Percentiles rank a stretch among this genome's conserved stretches.
Evolutionary conservation across 1,140 invertebrate species (phyloP).

Genomic region (Macrosteles quadrilineatus): DNA sequence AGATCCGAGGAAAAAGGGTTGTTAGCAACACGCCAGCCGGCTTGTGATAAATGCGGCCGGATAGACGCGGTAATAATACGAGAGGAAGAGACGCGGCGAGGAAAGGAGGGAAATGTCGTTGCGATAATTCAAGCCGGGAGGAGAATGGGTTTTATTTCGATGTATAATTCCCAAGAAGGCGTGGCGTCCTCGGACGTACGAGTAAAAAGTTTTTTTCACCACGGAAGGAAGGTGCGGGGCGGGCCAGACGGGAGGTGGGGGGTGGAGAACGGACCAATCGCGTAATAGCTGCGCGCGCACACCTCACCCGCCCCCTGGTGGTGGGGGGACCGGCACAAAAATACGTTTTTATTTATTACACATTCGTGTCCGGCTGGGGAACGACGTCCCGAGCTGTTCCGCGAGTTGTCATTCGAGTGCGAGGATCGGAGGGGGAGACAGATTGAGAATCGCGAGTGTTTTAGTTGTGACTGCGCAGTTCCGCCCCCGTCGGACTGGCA

Average conservation of each 20-base stretch:
- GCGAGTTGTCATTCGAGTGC: constrained; percentile 45
- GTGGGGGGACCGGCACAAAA: constrained; percentile 48
- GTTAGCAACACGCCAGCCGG: constrained; percentile 30
- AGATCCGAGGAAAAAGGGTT: constrained; percentile 15
- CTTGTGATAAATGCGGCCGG: background rate
- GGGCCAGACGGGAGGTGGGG: constrained; percentile 41
- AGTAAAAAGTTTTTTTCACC: constrained; percentile 19
- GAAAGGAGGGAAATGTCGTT: constrained; percentile 28
- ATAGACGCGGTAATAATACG: constrained; percentile 19
- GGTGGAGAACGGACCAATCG: constrained; percentile 40
- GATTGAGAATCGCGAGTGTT: constrained; percentile 13
- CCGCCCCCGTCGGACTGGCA: constrained; percentile 37
- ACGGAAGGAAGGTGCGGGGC: constrained; percentile 28
- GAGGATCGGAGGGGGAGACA: constrained; percentile 9
- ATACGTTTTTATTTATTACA: constrained; percentile 65
- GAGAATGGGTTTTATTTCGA: constrained; percentile 29
- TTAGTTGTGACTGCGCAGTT: constrained; percentile 45
- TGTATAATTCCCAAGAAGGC: constrained; percentile 33
- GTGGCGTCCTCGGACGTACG: constrained; percentile 20
- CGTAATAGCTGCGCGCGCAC: constrained; percentile 33
- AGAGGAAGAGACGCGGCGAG: background rate
- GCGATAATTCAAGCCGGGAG: constrained; percentile 32
- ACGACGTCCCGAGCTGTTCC: constrained; percentile 57
- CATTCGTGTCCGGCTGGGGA: constrained; percentile 60
- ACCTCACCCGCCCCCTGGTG: constrained; percentile 41